Percentiles rank a stretch among this genome's conserved stretches.
Conservation (phyloP, 2,797 vertebrate genomes). For the Petrocephalus schoutedeni region DNA sequence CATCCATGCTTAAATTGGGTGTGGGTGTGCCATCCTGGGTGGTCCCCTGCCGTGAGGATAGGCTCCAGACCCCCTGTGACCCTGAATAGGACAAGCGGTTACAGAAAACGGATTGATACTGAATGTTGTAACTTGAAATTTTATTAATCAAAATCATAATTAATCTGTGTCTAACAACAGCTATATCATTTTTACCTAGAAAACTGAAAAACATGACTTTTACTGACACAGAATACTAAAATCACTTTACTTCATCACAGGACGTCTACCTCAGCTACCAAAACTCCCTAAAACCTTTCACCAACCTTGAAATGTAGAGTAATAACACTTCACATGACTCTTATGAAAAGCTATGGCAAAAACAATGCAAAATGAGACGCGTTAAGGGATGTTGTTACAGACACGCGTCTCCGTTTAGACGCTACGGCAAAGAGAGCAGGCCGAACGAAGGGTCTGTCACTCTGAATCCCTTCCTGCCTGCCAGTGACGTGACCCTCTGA, state of each 20-base stretch:
- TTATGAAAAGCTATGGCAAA: background rate
- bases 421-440: background rate
- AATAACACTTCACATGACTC: background rate
- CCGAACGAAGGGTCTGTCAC: background rate
- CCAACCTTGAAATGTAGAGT: background rate
- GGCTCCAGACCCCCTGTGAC: background rate
- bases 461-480: background rate
- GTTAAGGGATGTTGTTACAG: conserved; percentile 11
- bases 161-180: background rate
- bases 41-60: background rate
- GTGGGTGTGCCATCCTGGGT: background rate
- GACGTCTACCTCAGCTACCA: background rate
- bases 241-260: background rate
- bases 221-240: background rate
- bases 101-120: background rate
- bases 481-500: background rate
- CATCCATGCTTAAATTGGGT: background rate
- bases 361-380: conserved; percentile 10
- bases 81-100: background rate
- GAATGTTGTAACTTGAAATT: background rate
- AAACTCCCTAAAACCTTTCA: background rate
- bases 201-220: background rate
- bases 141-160: background rate
- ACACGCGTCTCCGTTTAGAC: background rate
- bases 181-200: background rate